Conservation (phyloP, 35 echinoderm and acorn worm species). For the Stichopus chloronotus region DNA sequence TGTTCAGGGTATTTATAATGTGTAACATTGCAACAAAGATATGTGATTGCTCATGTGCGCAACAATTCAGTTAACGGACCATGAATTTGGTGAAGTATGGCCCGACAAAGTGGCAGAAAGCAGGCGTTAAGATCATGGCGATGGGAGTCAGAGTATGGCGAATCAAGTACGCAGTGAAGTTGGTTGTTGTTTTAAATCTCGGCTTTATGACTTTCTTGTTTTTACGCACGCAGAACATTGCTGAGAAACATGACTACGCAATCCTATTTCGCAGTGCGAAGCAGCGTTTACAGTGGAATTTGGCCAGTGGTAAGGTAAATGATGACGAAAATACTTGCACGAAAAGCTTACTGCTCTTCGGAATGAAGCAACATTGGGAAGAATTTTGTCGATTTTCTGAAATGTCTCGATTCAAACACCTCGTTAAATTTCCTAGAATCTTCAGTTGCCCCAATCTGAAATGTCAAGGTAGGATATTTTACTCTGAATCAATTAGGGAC, state of each 20-base stretch:
- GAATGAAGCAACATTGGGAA: conserved; percentile 13
- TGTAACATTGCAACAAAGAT: too few species aligned
- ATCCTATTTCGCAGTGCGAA: not conserved
- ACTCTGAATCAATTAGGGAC: not conserved
- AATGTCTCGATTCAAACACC: conserved; percentile 1
- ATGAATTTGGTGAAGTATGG: too few species aligned
- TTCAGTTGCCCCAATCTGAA: not conserved
- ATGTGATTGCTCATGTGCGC: too few species aligned
- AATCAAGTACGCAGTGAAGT: not conserved
- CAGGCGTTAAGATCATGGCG: too few species aligned
- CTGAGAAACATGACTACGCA: not conserved
- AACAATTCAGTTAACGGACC: too few species aligned
- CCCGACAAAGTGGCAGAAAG: too few species aligned
- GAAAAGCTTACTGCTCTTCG: conserved; percentile 1
- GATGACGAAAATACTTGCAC: not conserved
- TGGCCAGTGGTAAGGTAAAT: not conserved
- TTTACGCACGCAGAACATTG: not conserved
- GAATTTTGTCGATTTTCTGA: conserved; percentile 7
- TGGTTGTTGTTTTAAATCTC: not conserved
- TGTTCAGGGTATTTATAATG: too few species aligned
- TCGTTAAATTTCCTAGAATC: conserved; percentile 25
- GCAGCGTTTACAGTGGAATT: not conserved
- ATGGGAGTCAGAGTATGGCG: too few species aligned
- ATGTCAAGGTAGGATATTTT: not conserved
- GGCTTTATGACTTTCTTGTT: not conserved